These are phyloP conservation scores for Heteromormyrus szaboi DNA, from an alignment of 2,797 vertebrate genomes.

Conservation along the genomic window DNA sequence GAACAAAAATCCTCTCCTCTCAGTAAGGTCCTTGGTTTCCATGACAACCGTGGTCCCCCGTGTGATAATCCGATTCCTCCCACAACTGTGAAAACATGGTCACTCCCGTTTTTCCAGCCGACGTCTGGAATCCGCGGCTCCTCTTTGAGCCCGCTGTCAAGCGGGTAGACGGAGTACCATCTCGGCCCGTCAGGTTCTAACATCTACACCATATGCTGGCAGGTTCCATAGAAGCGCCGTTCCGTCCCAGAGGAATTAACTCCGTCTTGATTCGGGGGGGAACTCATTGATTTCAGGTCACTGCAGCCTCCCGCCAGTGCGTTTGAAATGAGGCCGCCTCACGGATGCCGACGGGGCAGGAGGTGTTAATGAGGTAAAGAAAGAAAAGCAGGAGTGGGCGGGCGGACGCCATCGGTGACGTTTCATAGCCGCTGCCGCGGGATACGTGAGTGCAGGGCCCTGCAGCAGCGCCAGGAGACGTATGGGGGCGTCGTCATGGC, in stretches of 20 bases:
- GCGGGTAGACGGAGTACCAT: not conserved
- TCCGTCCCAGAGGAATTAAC: not conserved
- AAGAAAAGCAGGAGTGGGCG: not conserved
- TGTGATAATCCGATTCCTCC: conserved; percentile 62
- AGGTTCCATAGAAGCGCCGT: not conserved
- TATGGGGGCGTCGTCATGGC: not conserved
- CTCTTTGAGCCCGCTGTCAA: not conserved
- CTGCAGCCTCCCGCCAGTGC: not conserved
- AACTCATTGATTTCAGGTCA: not conserved
- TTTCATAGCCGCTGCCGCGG: not conserved
- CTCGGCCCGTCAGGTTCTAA: not conserved
- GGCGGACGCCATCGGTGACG: not conserved
- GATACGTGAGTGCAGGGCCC: not conserved
- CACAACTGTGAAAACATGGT: conserved; percentile 56
- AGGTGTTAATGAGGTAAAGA: not conserved
- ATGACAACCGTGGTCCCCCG: conserved; percentile 63
- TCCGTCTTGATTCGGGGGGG: not conserved
- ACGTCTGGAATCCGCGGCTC: conserved; percentile 27
- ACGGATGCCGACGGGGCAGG: not conserved
- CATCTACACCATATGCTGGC: not conserved
- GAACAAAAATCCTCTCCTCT: conserved; percentile 44
- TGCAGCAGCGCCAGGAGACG: not conserved
- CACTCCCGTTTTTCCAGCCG: conserved; percentile 31
- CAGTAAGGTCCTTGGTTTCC: conserved; percentile 60
- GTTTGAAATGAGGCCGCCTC: not conserved